Conservation (phyloP, 2,797 vertebrate genomes). For the Myotis planiceps region DNA sequence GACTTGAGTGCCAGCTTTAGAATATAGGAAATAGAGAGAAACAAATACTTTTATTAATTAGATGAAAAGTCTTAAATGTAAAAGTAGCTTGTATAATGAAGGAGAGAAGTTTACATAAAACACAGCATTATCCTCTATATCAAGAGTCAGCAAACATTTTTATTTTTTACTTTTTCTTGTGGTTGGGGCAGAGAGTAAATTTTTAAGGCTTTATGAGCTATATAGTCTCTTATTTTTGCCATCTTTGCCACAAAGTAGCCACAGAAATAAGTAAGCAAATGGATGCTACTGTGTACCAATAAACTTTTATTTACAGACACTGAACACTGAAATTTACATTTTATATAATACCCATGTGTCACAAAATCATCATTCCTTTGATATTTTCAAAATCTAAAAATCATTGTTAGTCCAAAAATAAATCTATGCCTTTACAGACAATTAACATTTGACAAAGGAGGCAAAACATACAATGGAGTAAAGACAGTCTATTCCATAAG, state of each 20-base stretch:
- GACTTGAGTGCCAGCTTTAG: neutral
- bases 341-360: neutral
- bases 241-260: neutral
- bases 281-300: neutral
- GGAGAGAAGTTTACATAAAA: neutral
- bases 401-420: neutral
- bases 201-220: neutral
- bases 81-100: neutral
- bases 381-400: constrained; percentile 11
- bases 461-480: too few species aligned
- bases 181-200: neutral
- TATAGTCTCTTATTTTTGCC: neutral
- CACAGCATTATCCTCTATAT: neutral
- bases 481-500: too few species aligned
- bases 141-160: neutral
- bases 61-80: neutral
- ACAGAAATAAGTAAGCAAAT: neutral
- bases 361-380: neutral
- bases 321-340: neutral
- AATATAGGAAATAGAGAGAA: neutral
- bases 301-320: neutral
- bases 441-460: too few species aligned
- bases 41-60: neutral
- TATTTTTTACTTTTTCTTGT: too few species aligned
- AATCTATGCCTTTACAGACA: too few species aligned